Base-by-base conservation (phyloP, 30 jellyfish, hydroid and myxozoan species). In the Turritopsis dohrnii region DNA sequence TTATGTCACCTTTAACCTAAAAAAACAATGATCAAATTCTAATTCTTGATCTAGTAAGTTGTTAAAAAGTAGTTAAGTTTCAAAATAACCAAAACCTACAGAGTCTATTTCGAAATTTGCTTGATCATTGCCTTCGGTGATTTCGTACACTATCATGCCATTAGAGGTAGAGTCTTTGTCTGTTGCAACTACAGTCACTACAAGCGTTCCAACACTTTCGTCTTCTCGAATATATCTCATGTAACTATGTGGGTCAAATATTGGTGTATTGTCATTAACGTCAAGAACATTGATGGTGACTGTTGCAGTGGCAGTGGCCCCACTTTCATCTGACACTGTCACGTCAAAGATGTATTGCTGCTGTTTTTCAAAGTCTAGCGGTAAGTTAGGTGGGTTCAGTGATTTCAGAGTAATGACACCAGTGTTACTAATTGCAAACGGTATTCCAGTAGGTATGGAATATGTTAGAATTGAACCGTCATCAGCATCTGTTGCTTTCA, bases 131-230 rank as follows among this genome's bases (percentile, higher is more conserved):
- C 54, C 84, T 28, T 91, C 96, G 0, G 73, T 25, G 24, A 82
- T 29, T 27, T 66, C 89, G 90, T 41, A 92, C n/a, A 52, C 95
- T 1, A 92, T 85, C 65, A 74, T 88, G 18, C 86, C 91, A 79
- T 92, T 92, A 16, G 84, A 80, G 21, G 96, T 96, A 25, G 76
- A 74, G 79, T 92, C 98, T 23, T 71, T 54, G 74, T 92, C 98
- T 13, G 90, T 79, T 22, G 98, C 96, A 7, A 23, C 19, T n/a
- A 88, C 90, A 28, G 28, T 21, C n/a, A 52, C 79, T 22, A 80
- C 18, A 3, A n/a, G 79, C n/a, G 26, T 29, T 17, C 21, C 28
- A 19, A 65, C 81, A 16, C 22, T 28, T 21, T 18, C 29, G n/a
- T 80, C 66, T 53, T 80, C 87, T 52, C 1, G 21, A 0, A 80